Base-by-base conservation (phyloP, 2,113 vertebrate genomes). In the Echinops telfairi region DNA sequence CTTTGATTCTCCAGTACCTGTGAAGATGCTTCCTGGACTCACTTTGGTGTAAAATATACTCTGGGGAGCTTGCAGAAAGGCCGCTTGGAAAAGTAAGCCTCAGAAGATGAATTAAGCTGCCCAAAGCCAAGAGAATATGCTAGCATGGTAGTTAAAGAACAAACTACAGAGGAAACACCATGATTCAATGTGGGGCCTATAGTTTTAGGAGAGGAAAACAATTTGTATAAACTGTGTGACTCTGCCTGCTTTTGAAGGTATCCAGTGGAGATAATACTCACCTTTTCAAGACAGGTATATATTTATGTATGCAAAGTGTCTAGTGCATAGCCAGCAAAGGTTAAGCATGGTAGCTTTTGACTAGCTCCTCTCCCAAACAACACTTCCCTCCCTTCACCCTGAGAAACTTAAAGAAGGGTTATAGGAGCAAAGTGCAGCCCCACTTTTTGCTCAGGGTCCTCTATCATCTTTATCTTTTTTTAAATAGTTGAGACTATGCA, bases 61-160 rank as follows among this genome's bases (percentile, higher is more conserved):
- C 57, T 71, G 17, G 17, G 57, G 66, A 86, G 62, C 84, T 83
- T 89, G 25, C 16, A 6, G 57, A 68, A 73, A 78, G 19, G 25
- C 20, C 71, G 23, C 31, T 76, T 81, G 86, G 75, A 57, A 40
- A 53, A 84, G 36, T 81, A 77, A 53, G 85, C 47, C 64, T 43
- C 57, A 78, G 47, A 31, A 60, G 36, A 81, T 89, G 57, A 76
- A 76, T 40, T 76, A 86, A 89, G 25, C 27, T 70, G 27, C 31
- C 70, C 86, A 70, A 89, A 47, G 27, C 16, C 78, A 88, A 89
- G 38, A 87, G 73, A 86, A 10, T 53, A 47, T 84, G 60, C 47
- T 7, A 27, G 6, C 66, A 47, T 40, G 64, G 31, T 43, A 33
- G 60, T n/a, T 83, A 89, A 64, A 57, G 62, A 58, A 70, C 3